These are phyloP conservation scores for Ephestia elutella DNA, from an alignment of 1,140 invertebrate genomes.

Conservation along the genomic window DNA sequence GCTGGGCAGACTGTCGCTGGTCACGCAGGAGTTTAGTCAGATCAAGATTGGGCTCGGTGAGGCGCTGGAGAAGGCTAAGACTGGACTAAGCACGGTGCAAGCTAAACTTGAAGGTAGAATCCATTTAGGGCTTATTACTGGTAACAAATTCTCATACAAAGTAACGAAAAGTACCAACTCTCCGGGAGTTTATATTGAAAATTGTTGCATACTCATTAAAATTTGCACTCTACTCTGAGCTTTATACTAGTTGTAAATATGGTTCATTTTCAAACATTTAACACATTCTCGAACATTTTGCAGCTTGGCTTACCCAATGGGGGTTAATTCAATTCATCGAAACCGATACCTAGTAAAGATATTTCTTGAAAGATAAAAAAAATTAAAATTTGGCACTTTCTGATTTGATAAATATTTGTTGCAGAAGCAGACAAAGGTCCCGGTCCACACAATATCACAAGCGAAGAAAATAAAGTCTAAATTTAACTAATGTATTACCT, in stretches of 20 bases:
- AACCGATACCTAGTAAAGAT: too few relatives aligned
- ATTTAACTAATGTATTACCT: constrained; percentile 16
- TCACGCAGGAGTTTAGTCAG: constrained; percentile 90
- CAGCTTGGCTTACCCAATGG: too few relatives aligned
- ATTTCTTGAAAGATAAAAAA: not conserved
- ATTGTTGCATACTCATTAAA: too few relatives aligned
- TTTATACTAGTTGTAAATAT: too few relatives aligned
- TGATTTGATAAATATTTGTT: not conserved
- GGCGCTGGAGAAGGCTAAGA: constrained; percentile 82
- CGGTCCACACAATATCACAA: constrained; percentile 52
- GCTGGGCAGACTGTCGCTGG: constrained; percentile 84
- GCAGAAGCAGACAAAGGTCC: constrained; percentile 46
- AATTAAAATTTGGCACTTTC: not conserved
- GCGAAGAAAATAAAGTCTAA: constrained; percentile 21
- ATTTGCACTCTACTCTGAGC: too few relatives aligned
- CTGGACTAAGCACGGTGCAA: constrained; percentile 80
- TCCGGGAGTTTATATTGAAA: too few relatives aligned
- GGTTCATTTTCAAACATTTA: too few relatives aligned
- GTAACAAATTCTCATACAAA: too few relatives aligned
- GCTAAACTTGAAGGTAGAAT: constrained; percentile 70
- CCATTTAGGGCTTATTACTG: too few relatives aligned
- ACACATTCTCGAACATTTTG: too few relatives aligned
- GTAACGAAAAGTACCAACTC: too few relatives aligned
- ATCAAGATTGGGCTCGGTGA: constrained; percentile 84
- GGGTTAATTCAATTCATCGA: too few relatives aligned